Evolutionary conservation across 2,797 vertebrate genomes (phyloP).

Genomic region (Echiichthys vipera): DNA sequence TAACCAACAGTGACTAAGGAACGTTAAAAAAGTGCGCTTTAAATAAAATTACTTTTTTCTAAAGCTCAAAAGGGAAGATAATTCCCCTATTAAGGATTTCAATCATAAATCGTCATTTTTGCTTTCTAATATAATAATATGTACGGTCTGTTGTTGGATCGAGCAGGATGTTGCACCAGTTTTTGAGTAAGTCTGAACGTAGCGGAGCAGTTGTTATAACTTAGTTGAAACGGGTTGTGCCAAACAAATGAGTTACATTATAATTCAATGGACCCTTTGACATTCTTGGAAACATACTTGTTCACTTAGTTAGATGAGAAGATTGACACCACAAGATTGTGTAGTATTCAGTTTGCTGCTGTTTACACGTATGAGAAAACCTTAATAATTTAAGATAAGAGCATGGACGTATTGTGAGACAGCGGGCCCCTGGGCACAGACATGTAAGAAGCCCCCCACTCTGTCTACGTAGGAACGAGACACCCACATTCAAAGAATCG

Average conservation of each 20-base stretch:
- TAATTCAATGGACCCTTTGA: neutral
- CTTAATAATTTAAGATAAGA: too few species aligned
- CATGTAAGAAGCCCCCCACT: too few species aligned
- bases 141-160: neutral
- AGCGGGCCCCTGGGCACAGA: too few species aligned
- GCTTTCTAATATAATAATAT: neutral
- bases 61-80: constrained; percentile 25
- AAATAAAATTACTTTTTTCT: constrained; percentile 1
- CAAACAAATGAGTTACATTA: neutral
- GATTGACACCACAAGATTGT: neutral
- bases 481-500: too few species aligned
- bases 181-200: neutral
- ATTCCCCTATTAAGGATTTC: too few species aligned
- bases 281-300: neutral
- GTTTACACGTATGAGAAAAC: too few species aligned
- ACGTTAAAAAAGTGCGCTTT: constrained; percentile 7
- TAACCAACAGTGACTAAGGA: constrained; percentile 2
- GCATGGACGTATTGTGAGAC: too few species aligned
- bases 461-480: too few species aligned
- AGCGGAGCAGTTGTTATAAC: neutral
- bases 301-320: neutral
- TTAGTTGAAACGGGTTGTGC: neutral
- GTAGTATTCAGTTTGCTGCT: too few species aligned
- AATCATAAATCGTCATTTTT: neutral
- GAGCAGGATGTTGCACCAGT: constrained; percentile 2